These are phyloP conservation scores for Chymomyza fuscimana DNA, from an alignment of 2,888 invertebrate species.

Conservation along the genomic window DNA sequence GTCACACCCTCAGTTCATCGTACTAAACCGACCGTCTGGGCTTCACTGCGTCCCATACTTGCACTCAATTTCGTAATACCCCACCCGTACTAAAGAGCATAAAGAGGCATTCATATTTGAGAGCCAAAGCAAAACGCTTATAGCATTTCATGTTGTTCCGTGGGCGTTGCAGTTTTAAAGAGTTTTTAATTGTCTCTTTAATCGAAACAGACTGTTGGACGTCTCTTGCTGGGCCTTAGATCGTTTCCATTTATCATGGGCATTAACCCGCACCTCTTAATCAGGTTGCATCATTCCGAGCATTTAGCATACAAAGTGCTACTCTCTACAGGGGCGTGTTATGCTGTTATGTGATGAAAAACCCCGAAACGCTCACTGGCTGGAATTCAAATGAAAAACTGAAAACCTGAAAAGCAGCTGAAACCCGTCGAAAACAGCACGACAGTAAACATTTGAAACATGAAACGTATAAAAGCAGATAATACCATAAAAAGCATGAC, in stretches of 20 bases:
- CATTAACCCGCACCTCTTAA: too few species aligned
- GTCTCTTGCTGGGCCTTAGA: slow-evolving; percentile 30
- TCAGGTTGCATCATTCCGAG: background rate
- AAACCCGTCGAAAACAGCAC: slow-evolving; percentile 39
- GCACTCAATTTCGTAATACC: background rate
- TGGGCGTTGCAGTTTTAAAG: slow-evolving; percentile 45
- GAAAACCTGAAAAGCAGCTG: slow-evolving; percentile 19
- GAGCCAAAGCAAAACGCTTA: slow-evolving; percentile 36
- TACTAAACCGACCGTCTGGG: background rate
- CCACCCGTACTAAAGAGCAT: background rate
- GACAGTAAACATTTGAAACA: slow-evolving; percentile 53
- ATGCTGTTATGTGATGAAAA: background rate
- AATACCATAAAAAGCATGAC: slow-evolving; percentile 25
- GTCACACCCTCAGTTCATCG: too few species aligned
- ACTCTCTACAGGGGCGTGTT: too few species aligned
- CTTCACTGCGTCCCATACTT: background rate
- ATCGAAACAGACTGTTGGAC: slow-evolving; percentile 55
- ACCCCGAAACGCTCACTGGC: background rate
- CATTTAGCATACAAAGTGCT: too few species aligned
- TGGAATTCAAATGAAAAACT: slow-evolving; percentile 11
- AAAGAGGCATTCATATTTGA: background rate
- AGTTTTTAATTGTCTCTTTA: slow-evolving; percentile 57
- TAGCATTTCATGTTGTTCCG: slow-evolving; percentile 15
- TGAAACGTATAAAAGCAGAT: slow-evolving; percentile 69
- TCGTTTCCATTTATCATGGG: background rate